Conservation (phyloP, 2,113 vertebrate genomes). For the Damaliscus lunatus region DNA sequence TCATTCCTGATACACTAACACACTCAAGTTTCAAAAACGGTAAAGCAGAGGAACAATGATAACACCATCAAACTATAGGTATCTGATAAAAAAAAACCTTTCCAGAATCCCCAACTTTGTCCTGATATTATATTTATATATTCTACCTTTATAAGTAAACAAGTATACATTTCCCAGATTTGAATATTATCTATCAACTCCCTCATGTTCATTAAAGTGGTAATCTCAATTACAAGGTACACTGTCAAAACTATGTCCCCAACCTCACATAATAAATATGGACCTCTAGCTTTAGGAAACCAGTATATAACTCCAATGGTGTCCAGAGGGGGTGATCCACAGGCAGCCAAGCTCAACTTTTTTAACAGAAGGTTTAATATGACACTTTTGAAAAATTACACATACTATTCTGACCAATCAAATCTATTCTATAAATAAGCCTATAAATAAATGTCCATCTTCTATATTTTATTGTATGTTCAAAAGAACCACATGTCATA, state of each 20-base stretch:
- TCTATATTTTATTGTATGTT: not conserved
- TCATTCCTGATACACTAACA: not conserved
- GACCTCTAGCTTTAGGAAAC: not conserved
- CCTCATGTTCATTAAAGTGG: not conserved
- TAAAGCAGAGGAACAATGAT: not conserved
- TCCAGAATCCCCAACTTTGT: not conserved
- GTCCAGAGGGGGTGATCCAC: not conserved
- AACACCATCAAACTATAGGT: not conserved
- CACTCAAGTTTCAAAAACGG: constrained; percentile 2
- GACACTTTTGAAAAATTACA: not conserved
- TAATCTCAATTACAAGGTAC: not conserved
- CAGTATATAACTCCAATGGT: not conserved
- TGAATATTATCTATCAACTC: not conserved
- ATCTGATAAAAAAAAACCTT: not conserved
- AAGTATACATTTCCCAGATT: not conserved
- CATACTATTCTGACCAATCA: not conserved
- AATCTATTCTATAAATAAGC: not conserved
- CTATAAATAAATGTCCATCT: not conserved
- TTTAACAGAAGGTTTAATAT: not conserved
- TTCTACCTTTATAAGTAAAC: not conserved
- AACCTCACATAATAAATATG: not conserved
- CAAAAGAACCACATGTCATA: not conserved
- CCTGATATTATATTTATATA: not conserved
- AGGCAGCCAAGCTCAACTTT: not conserved
- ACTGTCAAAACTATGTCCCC: not conserved